Percentiles rank a stretch among this genome's conserved stretches.
Conservation (phyloP, 1,140 invertebrate genomes). For the Trinorchestia longiramus region DNA sequence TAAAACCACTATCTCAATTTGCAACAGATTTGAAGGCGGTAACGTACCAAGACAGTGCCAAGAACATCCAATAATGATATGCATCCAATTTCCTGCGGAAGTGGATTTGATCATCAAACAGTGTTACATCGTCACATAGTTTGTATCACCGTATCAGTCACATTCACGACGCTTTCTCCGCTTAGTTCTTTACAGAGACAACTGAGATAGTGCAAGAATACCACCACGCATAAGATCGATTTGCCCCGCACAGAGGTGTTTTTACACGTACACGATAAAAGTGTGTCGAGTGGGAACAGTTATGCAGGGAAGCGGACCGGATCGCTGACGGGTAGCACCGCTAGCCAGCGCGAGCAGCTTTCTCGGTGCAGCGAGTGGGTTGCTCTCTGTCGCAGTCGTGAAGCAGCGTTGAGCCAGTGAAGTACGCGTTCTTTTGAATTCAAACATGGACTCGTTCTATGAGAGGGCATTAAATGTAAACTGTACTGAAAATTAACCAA, state of each 20-base stretch:
- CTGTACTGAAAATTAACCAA: neutral
- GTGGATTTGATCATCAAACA: neutral
- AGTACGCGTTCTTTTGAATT: neutral
- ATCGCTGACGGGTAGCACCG: neutral
- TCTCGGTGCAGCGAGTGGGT: neutral
- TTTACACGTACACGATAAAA: neutral
- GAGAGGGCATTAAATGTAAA: neutral
- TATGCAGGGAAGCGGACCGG: conserved; percentile 44
- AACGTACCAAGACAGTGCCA: neutral
- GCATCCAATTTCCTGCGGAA: neutral
- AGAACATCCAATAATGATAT: neutral
- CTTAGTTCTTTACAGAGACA: too few species aligned
- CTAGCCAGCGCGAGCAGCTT: neutral
- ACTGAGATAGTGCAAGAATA: neutral
- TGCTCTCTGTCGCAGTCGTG: neutral
- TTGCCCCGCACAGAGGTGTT: neutral
- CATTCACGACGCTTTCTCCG: neutral
- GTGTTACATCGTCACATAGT: neutral
- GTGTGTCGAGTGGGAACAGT: conserved; percentile 53
- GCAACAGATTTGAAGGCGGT: neutral
- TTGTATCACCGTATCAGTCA: neutral
- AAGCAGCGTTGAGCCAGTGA: neutral
- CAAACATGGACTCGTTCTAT: neutral
- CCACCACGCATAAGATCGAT: neutral
- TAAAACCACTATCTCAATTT: neutral